Percentiles rank a stretch among this genome's conserved stretches.
phyloP scores from a whole-genome alignment of 2,113 vertebrate species.

The Notarius quadriscutis region DNA sequence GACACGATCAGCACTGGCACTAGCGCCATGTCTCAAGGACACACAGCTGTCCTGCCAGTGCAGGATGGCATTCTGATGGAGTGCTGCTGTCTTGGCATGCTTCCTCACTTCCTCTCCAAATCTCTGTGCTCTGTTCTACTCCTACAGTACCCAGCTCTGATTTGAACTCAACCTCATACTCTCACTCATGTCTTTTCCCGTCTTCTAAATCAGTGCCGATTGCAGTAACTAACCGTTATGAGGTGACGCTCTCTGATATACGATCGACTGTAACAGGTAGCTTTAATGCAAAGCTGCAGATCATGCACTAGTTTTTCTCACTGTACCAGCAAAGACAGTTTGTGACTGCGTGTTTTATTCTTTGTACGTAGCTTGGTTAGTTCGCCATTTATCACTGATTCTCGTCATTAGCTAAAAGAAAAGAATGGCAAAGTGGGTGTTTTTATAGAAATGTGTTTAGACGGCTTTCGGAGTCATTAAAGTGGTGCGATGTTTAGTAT shows the following conservation, averaged over 20 bases:
- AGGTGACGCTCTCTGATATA: too few species aligned
- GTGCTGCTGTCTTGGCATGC: constrained; percentile 40
- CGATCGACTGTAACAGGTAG: not conserved
- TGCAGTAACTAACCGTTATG: not conserved
- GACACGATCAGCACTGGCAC: constrained; percentile 15
- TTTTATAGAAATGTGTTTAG: not conserved
- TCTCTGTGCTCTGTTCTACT: not conserved
- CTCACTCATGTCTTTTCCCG: not conserved
- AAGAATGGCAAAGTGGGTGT: not conserved
- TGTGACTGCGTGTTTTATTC: not conserved
- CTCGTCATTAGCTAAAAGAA: not conserved
- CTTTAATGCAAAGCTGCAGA: not conserved
- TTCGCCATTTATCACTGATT: not conserved
- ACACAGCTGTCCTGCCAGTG: constrained; percentile 29
- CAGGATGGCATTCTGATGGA: constrained; percentile 15
- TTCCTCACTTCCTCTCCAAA: constrained; percentile 7
- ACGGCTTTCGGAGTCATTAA: not conserved
- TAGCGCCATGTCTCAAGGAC: constrained; percentile 28
- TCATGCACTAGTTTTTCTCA: not conserved
- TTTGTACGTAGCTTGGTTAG: not conserved
- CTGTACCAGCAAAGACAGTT: not conserved
- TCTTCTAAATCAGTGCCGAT: not conserved
- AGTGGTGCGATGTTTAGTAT: not conserved
- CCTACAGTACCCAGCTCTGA: constrained; percentile 9
- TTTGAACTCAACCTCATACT: not conserved